phyloP scores from a whole-genome alignment of 2,888 invertebrate genomes.

The Metalampra italica region DNA sequence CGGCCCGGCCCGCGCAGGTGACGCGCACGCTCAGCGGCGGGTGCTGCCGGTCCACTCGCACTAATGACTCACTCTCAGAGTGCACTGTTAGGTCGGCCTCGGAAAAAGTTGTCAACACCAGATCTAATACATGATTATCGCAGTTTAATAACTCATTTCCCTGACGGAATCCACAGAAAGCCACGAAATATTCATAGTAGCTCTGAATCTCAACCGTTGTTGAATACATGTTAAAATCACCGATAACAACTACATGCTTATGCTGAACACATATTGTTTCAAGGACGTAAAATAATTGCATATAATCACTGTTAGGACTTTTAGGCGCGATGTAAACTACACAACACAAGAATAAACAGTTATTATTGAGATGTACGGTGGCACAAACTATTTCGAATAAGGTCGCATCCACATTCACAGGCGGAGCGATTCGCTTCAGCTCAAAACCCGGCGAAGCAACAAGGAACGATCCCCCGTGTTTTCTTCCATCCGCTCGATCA shows the following conservation, averaged over 20 bases:
- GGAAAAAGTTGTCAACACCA: background rate
- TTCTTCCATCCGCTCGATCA: background rate
- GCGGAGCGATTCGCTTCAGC: too few relatives aligned
- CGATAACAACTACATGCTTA: too few relatives aligned
- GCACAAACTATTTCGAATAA: too few relatives aligned
- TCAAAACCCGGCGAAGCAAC: background rate
- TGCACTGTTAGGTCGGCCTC: background rate
- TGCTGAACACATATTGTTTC: background rate
- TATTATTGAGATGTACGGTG: too few relatives aligned
- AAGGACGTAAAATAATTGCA: background rate
- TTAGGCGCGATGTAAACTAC: too few relatives aligned
- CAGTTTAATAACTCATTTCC: background rate
- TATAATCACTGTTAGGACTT: background rate
- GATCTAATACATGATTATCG: background rate
- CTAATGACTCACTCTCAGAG: too few relatives aligned
- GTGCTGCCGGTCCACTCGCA: too few relatives aligned
- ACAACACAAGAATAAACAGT: too few relatives aligned
- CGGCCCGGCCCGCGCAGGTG: constrained; percentile 81
- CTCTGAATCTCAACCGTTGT: background rate
- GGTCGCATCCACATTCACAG: too few relatives aligned
- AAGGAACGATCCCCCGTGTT: background rate
- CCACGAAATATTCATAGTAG: background rate
- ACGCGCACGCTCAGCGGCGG: too few relatives aligned
- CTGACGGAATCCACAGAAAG: background rate
- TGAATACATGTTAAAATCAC: background rate